Base-by-base conservation (phyloP, 37 sponge, comb jelly and placozoan genomes). In the Aplysina aerophoba region DNA sequence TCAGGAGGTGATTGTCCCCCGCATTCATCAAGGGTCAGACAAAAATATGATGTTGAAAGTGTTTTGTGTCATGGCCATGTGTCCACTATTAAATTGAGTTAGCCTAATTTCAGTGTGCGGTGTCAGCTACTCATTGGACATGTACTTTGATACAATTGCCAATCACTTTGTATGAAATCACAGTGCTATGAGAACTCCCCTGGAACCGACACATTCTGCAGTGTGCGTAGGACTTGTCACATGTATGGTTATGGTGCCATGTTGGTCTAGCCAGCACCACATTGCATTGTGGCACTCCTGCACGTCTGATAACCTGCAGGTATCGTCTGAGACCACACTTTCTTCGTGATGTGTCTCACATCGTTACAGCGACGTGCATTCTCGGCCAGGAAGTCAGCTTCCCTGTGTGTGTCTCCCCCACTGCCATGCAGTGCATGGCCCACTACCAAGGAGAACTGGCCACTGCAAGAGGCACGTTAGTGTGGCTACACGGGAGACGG, bases 351-450 rank as follows among this genome's bases (percentile, higher is more conserved):
- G 91, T 95, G n/a, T 86, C 93, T 22, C 44, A 85, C 19, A 16
- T 89, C 4, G 75, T 83, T 83, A 81, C 73, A 21, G 41, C 41
- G 0, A 83, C 89, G 41, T 59, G 69, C 24, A 40, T 97, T 0
- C 86, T 85, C 3, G 97, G 97, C 33, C 83, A 90, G 35, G 27
- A 40, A 55, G 95, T 92, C 65, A 73, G 59, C 54, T 86, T 92
- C 50, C 97, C 97, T 28, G 67, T 97, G 5, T 82, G 95, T 81
- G 87, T 94, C 5, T 86, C 97, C 1, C 97, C 97, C 31, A 97
- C 97, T 40, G 97, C 96, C 34, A 83, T 95, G 86, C 97, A 97
- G 35, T 63, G 83, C 33, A 86, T 97, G 92, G 97, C 97, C 25
- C 96, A 95, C 64, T 72, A 79, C 30, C 92, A 97, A 36, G 95